A percentile compares a stretch with the other conserved stretches of the same genome.
phyloP scores from a whole-genome alignment of 2,888 invertebrate genomes.

The Sarcophaga rosellei region DNA sequence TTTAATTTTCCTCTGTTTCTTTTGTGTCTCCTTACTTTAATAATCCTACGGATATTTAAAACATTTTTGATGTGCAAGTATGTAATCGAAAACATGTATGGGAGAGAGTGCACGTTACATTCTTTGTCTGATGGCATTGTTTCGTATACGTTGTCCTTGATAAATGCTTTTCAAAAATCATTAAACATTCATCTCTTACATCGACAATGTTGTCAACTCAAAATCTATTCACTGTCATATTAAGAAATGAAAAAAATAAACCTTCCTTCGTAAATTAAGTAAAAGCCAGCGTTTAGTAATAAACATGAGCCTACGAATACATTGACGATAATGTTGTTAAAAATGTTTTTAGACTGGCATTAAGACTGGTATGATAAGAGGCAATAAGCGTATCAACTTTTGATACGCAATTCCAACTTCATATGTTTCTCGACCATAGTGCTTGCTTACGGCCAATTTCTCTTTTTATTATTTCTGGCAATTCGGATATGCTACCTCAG shows the following conservation, averaged over 20 bases:
- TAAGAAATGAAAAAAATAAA: background rate
- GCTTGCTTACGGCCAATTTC: no score
- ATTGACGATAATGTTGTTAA: constrained; percentile 13
- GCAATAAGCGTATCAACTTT: no score
- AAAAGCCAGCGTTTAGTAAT: no score
- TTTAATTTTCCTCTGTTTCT: background rate
- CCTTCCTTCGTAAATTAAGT: background rate
- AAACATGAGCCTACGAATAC: background rate
- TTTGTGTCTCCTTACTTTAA: background rate
- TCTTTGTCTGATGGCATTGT: constrained; percentile 16
- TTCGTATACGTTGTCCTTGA: constrained; percentile 47
- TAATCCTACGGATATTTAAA: constrained; percentile 8
- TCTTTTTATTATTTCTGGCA: no score
- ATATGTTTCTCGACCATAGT: no score
- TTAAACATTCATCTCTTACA: constrained; percentile 54
- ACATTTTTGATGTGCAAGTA: background rate
- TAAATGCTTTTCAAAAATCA: constrained; percentile 37
- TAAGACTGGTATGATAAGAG: no score
- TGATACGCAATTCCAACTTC: no score
- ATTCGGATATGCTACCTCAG: no score
- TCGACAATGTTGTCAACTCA: constrained; percentile 51
- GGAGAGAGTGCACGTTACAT: constrained; percentile 15
- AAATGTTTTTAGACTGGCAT: constrained; percentile 11
- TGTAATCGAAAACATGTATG: background rate
- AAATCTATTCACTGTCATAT: constrained; percentile 34